Conservation (phyloP, 2,797 vertebrate species). For the Prionace glauca region DNA sequence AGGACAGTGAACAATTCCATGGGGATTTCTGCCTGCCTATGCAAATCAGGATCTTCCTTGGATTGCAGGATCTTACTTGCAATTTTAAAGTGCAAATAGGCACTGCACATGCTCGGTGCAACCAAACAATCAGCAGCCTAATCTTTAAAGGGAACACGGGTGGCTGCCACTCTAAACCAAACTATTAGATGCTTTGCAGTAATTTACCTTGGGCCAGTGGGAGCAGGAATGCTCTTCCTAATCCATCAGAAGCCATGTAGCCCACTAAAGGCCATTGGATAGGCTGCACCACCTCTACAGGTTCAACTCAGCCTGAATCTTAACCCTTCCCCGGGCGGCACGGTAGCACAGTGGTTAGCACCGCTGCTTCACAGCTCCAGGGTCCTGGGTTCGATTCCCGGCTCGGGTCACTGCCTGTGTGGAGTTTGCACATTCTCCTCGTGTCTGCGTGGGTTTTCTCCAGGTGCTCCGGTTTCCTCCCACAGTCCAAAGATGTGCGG, state of each 20-base stretch:
- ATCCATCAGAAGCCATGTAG: not conserved
- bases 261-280: not conserved
- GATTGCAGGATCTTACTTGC: not conserved
- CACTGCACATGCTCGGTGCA: not conserved
- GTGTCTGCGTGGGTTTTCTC: no score
- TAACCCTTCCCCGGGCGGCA: no score
- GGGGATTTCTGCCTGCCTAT: not conserved
- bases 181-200: not conserved
- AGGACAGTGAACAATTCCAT: not conserved
- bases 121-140: no score
- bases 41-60: not conserved
- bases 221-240: not conserved
- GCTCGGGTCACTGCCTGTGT: no score
- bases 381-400: no score
- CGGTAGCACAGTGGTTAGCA: no score
- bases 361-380: no score
- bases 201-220: not conserved
- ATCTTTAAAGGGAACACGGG: not conserved
- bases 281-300: not conserved
- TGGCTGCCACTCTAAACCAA: not conserved
- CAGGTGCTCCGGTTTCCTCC: no score
- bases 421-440: no score
- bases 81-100: not conserved
- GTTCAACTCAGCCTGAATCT: not conserved
- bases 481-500: no score